Base-by-base conservation (phyloP, 2,797 vertebrate genomes). In the Holocentrus rufus region DNA sequence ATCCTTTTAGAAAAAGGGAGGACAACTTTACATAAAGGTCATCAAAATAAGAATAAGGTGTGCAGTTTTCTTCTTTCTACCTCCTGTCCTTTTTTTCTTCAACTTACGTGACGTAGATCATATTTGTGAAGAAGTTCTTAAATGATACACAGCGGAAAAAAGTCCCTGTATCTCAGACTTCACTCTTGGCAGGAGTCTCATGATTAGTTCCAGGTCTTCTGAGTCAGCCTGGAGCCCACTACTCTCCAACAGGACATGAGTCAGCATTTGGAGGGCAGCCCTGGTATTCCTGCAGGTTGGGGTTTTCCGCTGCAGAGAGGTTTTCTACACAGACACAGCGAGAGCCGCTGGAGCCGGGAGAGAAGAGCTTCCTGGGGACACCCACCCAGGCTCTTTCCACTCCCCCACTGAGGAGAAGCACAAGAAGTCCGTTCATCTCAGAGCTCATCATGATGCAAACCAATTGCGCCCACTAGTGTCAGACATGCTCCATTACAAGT, bases 331-430 rank as follows among this genome's bases (percentile, higher is more conserved):
- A 99, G 44, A 98, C 95, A 0, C 98, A 99, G 25, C 71, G 91
- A 7, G 93, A 91, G 0, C 85, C 81, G n/a, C 44, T 82, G 2
- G 88, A 89, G 7, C 95, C 95, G 0, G 95, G 93, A 5, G 67
- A 90, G 84, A 93, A 96, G 61, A 96, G 91, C 87, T 93, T 93
- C 79, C 97, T 93, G 0, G 97, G 98, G 20, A 99, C 95, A 0
- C 98, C 97, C 0, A 62, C 78, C 98, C 97, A 99, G 76, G 86
- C 90, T 87, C 98, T 92, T n/a, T 67, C 80, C 72, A 98, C 92
- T 14, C 97, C 98, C 22, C 97, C 97, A 1, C 98, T 99, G 25
- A 0, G 22, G 52, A 87, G 0, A 75, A 17, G 46, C 18, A 30
- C 36, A 2, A 59, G 1, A 52, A 23, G 25, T 18, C 1, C 6